Evolutionary conservation across 2,888 invertebrate species (phyloP), one percentile per base, ranked within the genome.

Genomic region (Smittia aterrima): DNA sequence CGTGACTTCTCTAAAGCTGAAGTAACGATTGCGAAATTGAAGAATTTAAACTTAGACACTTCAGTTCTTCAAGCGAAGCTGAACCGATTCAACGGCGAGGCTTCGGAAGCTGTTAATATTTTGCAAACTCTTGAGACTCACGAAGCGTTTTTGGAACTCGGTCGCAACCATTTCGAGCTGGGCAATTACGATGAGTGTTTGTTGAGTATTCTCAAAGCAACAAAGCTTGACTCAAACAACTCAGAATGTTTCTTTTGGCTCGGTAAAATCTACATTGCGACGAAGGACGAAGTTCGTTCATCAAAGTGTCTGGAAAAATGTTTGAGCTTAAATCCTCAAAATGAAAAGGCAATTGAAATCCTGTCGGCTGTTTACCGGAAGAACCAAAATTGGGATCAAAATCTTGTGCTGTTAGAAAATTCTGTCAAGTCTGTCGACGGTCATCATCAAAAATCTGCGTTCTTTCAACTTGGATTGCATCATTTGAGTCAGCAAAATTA

Each of bases 241-340:
- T 88, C 89, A 78, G 85, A 88, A 70, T 90, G 90, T 77, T 93
- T 94, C 80, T 82, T 90, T 38, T 87, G 89, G 80, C 84, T 96
- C 76, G 96, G 95, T 1, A 85, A 88, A 78, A 90, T 89, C 80
- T 95, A 95, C 81, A 83, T 85, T 75, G 80, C 86, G 67, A 82
- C 85, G 47, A 86, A 86, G 71, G 91, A 95, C 79, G 80, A 87
- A n/a, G 85, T 86, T 68, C 90, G 93, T 78, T 90, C 95, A 0
- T 87, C 87, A 77, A 90, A 91, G 79, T 96, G 95, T 82, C 95
- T 90, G 81, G 91, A 94, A 82, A 94, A 92, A 82, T 90, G 93
- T 54, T 87, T 92, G 77, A 88, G 88, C 79, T 85, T 96, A 1
- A 90, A 92, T 83, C 85, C 87, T 11, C 82, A 84, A 75, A 89